Conservation (phyloP, 2,113 vertebrate species). For the Seriola quinqueradiata region DNA sequence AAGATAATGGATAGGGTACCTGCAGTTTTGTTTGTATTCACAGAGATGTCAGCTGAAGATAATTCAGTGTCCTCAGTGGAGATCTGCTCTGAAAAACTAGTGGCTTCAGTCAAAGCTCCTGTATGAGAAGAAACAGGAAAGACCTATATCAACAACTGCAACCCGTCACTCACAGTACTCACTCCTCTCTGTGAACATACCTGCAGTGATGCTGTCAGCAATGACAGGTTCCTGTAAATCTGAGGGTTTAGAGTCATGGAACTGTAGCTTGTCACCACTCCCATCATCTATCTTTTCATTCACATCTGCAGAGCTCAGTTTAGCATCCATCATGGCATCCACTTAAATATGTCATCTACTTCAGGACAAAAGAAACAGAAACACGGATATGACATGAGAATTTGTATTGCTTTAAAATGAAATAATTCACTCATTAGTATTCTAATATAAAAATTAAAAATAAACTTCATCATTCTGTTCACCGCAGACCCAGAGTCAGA, state of each 20-base stretch:
- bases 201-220: conserved; percentile 10
- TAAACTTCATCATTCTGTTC: not conserved
- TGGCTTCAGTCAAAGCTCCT: conserved; percentile 41
- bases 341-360: not conserved
- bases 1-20: conserved; percentile 5
- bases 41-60: conserved; percentile 45
- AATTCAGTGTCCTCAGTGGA: conserved; percentile 43
- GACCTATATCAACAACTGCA: not conserved
- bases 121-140: not conserved
- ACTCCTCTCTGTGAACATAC: conserved; percentile 19
- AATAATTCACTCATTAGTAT: not conserved
- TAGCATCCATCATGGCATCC: conserved; percentile 42
- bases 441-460: not conserved
- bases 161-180: not conserved
- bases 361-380: conserved; percentile 2
- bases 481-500: conserved; percentile 8
- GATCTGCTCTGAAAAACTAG: conserved; percentile 31
- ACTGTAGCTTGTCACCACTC: not conserved
- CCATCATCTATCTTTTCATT: conserved; percentile 27
- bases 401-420: not conserved
- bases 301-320: conserved; percentile 1
- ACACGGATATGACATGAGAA: not conserved
- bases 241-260: not conserved
- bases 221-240: not conserved
- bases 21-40: conserved; percentile 18